A percentile compares a stretch with the other conserved stretches of the same genome.
Evolutionary conservation across 2,113 vertebrate species (phyloP).

Genomic region (Cacatua alba): DNA sequence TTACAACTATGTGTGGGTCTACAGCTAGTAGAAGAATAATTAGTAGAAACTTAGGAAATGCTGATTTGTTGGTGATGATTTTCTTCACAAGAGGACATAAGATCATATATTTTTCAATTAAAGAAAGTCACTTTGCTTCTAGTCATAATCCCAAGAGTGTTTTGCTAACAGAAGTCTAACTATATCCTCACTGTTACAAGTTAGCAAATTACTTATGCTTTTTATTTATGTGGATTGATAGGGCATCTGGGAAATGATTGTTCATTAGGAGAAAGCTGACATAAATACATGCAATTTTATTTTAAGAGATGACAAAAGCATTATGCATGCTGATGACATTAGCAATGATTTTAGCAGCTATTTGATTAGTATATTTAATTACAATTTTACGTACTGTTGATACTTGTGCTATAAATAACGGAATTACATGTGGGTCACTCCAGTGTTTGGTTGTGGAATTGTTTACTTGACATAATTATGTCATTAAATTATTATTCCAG

Average conservation of each 20-base stretch:
- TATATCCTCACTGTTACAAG: not conserved
- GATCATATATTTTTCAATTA: not conserved
- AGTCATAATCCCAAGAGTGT: not conserved
- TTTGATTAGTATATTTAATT: conserved; percentile 8
- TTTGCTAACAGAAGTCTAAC: not conserved
- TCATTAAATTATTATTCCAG: conserved; percentile 29
- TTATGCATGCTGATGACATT: conserved; percentile 39
- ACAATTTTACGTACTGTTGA: not conserved
- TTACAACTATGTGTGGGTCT: not conserved
- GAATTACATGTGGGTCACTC: not conserved
- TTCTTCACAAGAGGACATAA: not conserved
- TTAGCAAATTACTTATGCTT: conserved; percentile 7
- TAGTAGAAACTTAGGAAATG: not conserved
- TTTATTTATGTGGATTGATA: not conserved
- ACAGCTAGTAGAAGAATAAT: not conserved
- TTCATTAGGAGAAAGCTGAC: not conserved
- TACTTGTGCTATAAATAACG: conserved; percentile 21
- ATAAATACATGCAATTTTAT: not conserved
- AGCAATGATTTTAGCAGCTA: conserved; percentile 25
- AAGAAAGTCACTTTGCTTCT: not conserved
- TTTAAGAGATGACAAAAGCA: conserved; percentile 18
- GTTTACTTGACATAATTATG: conserved; percentile 34
- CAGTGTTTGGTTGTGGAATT: not conserved
- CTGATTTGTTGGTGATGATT: not conserved
- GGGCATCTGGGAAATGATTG: not conserved